Evolutionary conservation across 2,113 vertebrate genomes (phyloP), one percentile per base, ranked within the genome.

Genomic region (Tympanuchus pallidicinctus): DNA sequence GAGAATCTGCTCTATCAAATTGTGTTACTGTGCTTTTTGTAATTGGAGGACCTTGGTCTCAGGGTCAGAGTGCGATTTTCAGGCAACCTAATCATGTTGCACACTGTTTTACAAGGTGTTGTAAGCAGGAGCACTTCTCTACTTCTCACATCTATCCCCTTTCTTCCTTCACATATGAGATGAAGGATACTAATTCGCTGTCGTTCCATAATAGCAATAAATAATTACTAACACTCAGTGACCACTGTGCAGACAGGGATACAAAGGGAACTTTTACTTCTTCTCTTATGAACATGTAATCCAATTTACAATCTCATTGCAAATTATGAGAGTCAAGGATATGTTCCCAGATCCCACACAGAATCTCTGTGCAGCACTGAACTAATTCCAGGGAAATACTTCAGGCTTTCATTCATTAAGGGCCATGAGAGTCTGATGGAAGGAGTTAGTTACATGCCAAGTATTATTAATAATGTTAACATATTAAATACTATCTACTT

Each of bases 391-490:
- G 47, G 76, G 61, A 78, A 88, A 75, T 88, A 75, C 47, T 86
- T 94, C 38, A 88, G 65, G 9, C 52, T 90, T 90, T 78, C 72
- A 71, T 88, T 90, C 61, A 92, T 57, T 14, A 28, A 83, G 20
- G 42, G 10, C 86, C 79, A 47, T 71, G 38, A 88, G 50, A 82
- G 30, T 24, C 54, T 43, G 17, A 63, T 50, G 56, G 81, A 91
- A 81, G 70, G 38, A 83, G 36, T 85, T 83, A 92, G 54, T 15
- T 75, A 25, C 2, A 0, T 69, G 92, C 82, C 88, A 90, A 95
- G 57, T 30, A 72, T 69, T 90, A 88, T 94, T 96, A 96, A 93
- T 81, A 92, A 82, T 21, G 93, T 89, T 95, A 93, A 78, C 40
- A 57, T 86, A 83, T 64, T 88, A 92, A 92, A 82, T 34, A 66